These are phyloP conservation scores for Aphaenogaster ashmeadi DNA, from an alignment of 1,140 invertebrate species.

Conservation along the genomic window DNA sequence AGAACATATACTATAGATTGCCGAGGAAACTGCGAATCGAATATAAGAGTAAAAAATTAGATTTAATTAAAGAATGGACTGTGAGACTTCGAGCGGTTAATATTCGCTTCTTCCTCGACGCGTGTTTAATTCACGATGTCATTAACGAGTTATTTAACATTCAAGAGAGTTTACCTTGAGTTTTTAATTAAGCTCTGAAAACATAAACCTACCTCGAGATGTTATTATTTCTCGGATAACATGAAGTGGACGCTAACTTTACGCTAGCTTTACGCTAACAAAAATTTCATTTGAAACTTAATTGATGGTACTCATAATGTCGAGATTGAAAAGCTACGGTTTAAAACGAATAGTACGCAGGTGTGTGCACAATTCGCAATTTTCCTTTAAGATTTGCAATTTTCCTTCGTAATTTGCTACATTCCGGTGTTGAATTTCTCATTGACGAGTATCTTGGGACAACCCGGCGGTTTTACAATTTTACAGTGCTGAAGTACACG, in stretches of 20 bases:
- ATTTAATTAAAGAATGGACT: constrained; percentile 38
- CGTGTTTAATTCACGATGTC: constrained; percentile 29
- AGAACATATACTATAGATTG: neutral
- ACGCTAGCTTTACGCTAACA: neutral
- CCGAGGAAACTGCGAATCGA: neutral
- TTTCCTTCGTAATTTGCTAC: neutral
- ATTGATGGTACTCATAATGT: neutral
- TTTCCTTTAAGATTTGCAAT: neutral
- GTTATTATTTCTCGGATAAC: neutral
- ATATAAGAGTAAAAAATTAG: constrained; percentile 4
- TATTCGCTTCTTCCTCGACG: constrained; percentile 1
- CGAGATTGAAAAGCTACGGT: neutral
- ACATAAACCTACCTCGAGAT: neutral
- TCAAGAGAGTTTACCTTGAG: constrained; percentile 7
- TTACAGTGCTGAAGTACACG: neutral
- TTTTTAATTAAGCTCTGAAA: constrained; percentile 52
- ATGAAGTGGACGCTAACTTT: neutral
- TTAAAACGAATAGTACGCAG: neutral
- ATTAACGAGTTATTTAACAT: constrained; percentile 50
- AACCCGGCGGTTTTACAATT: neutral
- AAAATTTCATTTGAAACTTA: constrained; percentile 24
- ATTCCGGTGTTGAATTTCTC: neutral
- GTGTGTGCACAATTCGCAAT: neutral
- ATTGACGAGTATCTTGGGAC: neutral
- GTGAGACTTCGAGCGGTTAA: constrained; percentile 25